Evolutionary conservation across 2,888 invertebrate species (phyloP), one percentile per base, ranked within the genome.

Genomic region (Lottia scabra): DNA sequence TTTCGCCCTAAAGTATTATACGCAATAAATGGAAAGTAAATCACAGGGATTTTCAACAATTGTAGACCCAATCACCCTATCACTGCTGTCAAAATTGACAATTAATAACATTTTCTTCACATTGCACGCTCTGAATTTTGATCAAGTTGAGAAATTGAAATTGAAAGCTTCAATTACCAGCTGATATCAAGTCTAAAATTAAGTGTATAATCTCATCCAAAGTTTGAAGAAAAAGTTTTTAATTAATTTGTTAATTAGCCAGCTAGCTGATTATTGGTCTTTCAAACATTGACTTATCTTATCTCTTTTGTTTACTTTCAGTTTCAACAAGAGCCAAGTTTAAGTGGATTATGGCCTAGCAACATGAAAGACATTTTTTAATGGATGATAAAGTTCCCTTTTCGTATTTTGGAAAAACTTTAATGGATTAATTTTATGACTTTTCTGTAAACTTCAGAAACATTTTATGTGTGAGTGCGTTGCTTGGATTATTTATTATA

Each of bases 51-150:
- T 68, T 68, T 75, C 67, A 23, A n/a, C 70, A 72, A 71, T 76
- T 73, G 72, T 66, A 65, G 70, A 48, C 62, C 65, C 73, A 70
- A 67, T 74, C 71, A 67, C 68, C 65, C 73, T 70, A 67, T 72
- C 71, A 72, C 70, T 63, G 64, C 30, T 48, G 66, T 70, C 65
- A 75, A 72, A 76, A 75, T 75, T 75, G 71, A 72, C 70, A 70
- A 75, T 70, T 75, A 76, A 76, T 78, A 72, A 72, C 75, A 75
- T 76, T 70, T 71, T 68, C 64, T 23, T 10, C 56, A 10, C 56
- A 23, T 23, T n/a, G n/a, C 23, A 19, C 19, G 56, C 5, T 38
- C 38, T 38, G 38, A 38, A 38, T 38, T 38, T 38, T 38, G 38
- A 38, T 38, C 38, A 38, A 38, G 38, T 38, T 38, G 38, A 38